Evolutionary conservation across 2,113 vertebrate genomes (phyloP).

Genomic region (Cochlearius cochlearius): DNA sequence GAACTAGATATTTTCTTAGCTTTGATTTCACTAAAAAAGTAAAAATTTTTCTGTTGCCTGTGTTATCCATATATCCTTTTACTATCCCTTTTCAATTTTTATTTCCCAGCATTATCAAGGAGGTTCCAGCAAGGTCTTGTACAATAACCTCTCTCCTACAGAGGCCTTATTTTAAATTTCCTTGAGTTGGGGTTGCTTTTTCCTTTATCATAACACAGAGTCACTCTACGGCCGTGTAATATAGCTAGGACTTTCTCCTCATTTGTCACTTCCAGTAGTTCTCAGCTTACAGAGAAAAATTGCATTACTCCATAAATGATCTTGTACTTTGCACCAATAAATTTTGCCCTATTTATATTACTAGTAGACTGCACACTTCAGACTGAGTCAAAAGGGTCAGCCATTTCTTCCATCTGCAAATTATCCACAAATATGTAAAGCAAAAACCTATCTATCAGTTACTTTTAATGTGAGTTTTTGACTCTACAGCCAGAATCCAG

Average conservation of each 20-base stretch:
- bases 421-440: not conserved
- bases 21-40: not conserved
- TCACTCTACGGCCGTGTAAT: not conserved
- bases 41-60: fast-evolving
- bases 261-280: conserved; percentile 1
- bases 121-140: not conserved
- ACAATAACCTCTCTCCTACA: not conserved
- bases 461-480: not conserved
- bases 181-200: not conserved
- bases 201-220: not conserved
- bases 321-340: not conserved
- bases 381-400: not conserved
- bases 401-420: not conserved
- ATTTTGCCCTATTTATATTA: not conserved
- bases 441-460: not conserved
- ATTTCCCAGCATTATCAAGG: not conserved
- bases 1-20: not conserved
- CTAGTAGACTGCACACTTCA: not conserved
- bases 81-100: not conserved
- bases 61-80: not conserved
- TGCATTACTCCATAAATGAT: not conserved
- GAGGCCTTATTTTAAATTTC: not conserved
- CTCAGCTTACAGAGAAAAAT: not conserved
- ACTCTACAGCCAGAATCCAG: not conserved
- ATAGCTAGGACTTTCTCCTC: not conserved